These are phyloP conservation scores for Eremobia ochroleuca DNA, from an alignment of 2,888 invertebrate genomes.

Conservation along the genomic window DNA sequence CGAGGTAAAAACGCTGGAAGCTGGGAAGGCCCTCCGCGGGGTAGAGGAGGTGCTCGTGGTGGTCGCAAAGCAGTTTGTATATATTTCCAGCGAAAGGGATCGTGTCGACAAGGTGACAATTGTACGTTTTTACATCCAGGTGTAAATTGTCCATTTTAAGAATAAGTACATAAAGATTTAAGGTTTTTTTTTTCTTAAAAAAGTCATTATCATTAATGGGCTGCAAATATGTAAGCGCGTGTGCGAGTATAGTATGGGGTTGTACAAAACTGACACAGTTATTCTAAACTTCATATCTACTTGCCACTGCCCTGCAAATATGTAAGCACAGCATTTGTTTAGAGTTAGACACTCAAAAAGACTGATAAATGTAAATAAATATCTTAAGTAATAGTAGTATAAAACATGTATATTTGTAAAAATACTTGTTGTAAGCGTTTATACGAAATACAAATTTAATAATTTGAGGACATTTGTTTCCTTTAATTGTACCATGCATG, in stretches of 20 bases:
- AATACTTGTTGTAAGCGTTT: conserved; percentile 60
- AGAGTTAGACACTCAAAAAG: conserved; percentile 68
- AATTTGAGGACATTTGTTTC: conserved; percentile 41
- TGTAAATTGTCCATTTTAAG: conserved; percentile 90
- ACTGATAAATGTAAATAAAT: conserved; percentile 67
- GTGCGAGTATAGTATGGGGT: background rate
- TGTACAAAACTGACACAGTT: conserved; percentile 14
- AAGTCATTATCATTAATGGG: conserved; percentile 49
- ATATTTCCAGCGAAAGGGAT: conserved; percentile 95
- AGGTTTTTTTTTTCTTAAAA: conserved; percentile 47
- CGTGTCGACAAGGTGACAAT: conserved; percentile 95
- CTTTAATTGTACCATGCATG: conserved; percentile 19
- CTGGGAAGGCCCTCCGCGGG: conserved; percentile 88
- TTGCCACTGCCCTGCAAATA: conserved; percentile 1
- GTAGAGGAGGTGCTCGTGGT: conserved; percentile 88
- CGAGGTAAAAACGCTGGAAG: conserved; percentile 87
- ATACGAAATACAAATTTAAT: conserved; percentile 62
- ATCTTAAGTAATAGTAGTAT: conserved; percentile 55
- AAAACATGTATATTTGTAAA: conserved; percentile 65
- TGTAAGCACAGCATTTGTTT: conserved; percentile 41
- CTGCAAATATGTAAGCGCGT: conserved; percentile 17
- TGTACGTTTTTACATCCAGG: conserved; percentile 96
- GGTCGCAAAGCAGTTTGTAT: conserved; percentile 93
- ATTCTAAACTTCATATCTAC: conserved; percentile 1
- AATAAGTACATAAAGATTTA: conserved; percentile 25